Evolutionary conservation across 2,797 vertebrate genomes (phyloP).

Genomic region (Mico argentatus): DNA sequence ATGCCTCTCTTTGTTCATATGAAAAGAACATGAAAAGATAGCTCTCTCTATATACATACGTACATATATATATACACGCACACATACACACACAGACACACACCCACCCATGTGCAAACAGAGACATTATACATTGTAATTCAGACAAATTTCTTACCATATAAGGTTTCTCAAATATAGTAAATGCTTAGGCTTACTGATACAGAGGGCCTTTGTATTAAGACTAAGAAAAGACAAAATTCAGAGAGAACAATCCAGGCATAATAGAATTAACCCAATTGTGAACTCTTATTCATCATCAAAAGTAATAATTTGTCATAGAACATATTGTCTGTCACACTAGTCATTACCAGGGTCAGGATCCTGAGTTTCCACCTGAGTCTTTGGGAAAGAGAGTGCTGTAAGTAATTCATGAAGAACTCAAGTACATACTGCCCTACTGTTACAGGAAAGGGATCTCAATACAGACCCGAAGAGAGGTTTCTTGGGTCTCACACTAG

Average conservation of each 20-base stretch:
- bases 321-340: neutral
- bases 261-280: neutral
- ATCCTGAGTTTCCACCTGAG: neutral
- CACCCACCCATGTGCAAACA: neutral
- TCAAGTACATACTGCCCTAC: neutral
- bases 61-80: too few species aligned
- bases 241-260: neutral
- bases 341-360: neutral
- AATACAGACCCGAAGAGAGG: neutral
- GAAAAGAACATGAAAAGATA: neutral
- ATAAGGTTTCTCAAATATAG: neutral
- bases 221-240: neutral
- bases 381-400: neutral
- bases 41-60: neutral
- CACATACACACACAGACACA: neutral
- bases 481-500: neutral
- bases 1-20: neutral
- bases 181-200: neutral
- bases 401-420: neutral
- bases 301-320: neutral
- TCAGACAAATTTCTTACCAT: neutral
- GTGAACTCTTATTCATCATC: neutral
- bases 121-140: neutral
- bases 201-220: neutral
- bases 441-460: neutral